Evolutionary conservation across 2,113 vertebrate species (phyloP), one percentile per base, ranked within the genome.

Genomic region (Sapayoa aenigma): DNA sequence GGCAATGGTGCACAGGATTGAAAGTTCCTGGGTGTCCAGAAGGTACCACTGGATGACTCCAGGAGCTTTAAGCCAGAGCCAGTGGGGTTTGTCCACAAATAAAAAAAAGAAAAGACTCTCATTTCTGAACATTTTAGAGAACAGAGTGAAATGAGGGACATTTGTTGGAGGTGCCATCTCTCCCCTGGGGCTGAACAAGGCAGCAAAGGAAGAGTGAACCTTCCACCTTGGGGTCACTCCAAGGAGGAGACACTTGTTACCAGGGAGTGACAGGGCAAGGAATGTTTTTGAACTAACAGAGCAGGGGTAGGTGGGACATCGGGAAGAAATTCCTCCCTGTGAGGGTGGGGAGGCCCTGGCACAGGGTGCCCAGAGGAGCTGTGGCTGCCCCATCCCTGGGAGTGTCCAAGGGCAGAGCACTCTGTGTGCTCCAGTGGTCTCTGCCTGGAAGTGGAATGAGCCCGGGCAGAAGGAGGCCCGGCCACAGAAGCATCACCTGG

Each of bases 1-100:
- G 52, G 39, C 35, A 62, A n/a, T 5, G 7, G 28, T 84, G 58
- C 0, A 0, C 49, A 65, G 1, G 1, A 49, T 1, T n/a, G 77
- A 74, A 73, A 74, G 62, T 23, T 89, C 2, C 0, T 30, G 41
- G 27, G 33, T 44, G 12, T 27, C 20, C 24, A 28, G 68, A 27
- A 80, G 37, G 66, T 80, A 44, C 30, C 14, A 39, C 20, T 50
- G 30, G 9, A 17, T 84, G 39, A 42, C 14, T 50, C n/a, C 72
- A 88, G 55, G n/a, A 75, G 53, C 23, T 60, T 44, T 67, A 28
- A 56, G 25, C 18, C 63, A 77, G 41, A 65, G 52, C 30, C 28
- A 28, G 46, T 21, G 14, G 17, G 24, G 22, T 66, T 74, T 84
- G 31, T 58, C 42, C 37, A 18, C 24, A 46, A 22, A 39, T 7